Evolutionary conservation across 1,140 invertebrate genomes (phyloP).

Genomic region (Schmidtea mediterranea): DNA sequence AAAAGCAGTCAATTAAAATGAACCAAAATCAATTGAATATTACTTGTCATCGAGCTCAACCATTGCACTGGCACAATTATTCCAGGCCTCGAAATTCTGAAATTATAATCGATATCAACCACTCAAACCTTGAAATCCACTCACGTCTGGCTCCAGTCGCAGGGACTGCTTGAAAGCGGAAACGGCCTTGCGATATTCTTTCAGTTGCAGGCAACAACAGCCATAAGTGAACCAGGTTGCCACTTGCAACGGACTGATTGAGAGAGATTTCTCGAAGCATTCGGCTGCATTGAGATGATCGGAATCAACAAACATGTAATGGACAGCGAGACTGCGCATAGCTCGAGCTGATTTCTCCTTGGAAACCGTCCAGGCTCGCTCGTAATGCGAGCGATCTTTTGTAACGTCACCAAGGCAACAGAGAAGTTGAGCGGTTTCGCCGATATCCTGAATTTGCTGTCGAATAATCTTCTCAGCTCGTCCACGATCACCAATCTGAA

Average conservation of each 20-base stretch:
- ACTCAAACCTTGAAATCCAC: not conserved
- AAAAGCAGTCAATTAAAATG: not conserved
- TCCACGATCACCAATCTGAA: not conserved
- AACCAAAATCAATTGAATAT: not conserved
- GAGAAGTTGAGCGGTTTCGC: not conserved
- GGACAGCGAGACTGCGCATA: not conserved
- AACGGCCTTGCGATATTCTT: not conserved
- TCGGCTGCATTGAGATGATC: not conserved
- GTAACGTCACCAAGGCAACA: not conserved
- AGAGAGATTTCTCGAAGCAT: not conserved
- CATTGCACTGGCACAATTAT: constrained; percentile 1
- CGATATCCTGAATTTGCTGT: not conserved
- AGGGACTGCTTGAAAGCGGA: not conserved
- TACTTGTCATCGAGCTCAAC: not conserved
- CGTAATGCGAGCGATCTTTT: not conserved
- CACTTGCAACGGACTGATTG: not conserved
- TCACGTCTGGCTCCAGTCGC: constrained; percentile 1
- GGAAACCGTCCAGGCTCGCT: not conserved
- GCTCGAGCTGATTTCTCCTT: not conserved
- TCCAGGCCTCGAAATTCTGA: constrained; percentile 6
- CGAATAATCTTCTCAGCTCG: not conserved
- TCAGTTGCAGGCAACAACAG: constrained; percentile 1
- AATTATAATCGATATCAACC: not conserved
- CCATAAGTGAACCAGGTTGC: constrained; percentile 5
- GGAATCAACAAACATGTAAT: not conserved